Evolutionary conservation across 2,797 vertebrate species (phyloP).

Genomic region (Huso huso): DNA sequence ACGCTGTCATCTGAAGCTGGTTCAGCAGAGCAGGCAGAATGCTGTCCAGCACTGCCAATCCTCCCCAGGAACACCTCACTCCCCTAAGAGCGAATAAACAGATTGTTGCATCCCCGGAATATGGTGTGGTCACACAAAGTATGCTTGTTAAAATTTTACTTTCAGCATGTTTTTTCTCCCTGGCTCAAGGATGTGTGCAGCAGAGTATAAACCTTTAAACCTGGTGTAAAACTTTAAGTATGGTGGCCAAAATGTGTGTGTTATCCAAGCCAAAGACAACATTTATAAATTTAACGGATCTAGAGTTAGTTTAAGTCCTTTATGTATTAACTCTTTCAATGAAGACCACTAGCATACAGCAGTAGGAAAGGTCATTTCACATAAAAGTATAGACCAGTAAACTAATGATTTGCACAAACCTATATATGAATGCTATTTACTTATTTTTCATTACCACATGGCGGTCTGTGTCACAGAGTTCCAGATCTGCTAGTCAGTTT

Average conservation of each 20-base stretch:
- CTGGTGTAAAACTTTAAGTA: neutral
- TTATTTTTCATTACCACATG: neutral
- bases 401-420: no score
- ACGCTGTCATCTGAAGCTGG: slow-evolving; percentile 57
- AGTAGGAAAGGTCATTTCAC: no score
- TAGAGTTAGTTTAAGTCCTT: no score
- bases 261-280: no score
- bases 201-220: neutral
- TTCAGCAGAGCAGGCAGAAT: slow-evolving; percentile 69
- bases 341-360: no score
- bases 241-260: no score
- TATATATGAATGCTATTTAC: neutral
- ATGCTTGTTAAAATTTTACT: neutral
- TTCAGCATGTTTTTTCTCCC: neutral
- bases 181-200: neutral
- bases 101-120: neutral
- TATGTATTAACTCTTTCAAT: no score
- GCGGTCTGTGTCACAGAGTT: neutral
- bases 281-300: no score
- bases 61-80: slow-evolving; percentile 77
- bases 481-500: neutral
- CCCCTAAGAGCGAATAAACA: slow-evolving; percentile 50
- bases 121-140: neutral
- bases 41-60: slow-evolving; percentile 77
- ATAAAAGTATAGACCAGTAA: no score